phyloP scores from a whole-genome alignment of 2,113 vertebrate species.

The Syngnathus scovelli region DNA sequence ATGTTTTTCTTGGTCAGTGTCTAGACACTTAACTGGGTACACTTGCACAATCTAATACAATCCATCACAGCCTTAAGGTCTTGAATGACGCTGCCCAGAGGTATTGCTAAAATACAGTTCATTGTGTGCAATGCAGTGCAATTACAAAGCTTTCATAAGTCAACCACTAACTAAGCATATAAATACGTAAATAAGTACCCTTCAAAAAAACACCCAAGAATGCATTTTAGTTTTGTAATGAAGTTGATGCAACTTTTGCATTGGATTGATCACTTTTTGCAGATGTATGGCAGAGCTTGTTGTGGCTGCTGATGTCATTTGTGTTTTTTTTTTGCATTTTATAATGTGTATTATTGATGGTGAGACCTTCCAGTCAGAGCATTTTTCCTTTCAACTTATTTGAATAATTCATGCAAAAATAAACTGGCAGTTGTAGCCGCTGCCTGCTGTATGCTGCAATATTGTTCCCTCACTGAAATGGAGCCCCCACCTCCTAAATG shows the following conservation, averaged over 20 bases:
- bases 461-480: constrained; percentile 31
- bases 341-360: not conserved
- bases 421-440: constrained; percentile 29
- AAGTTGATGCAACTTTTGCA: too few relatives aligned
- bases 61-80: not conserved
- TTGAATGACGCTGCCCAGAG: too few relatives aligned
- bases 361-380: constrained; percentile 13
- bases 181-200: too few relatives aligned
- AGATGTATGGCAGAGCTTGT: not conserved
- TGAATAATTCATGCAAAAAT: constrained; percentile 36
- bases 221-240: too few relatives aligned
- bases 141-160: too few relatives aligned
- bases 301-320: not conserved
- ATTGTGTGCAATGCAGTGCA: too few relatives aligned
- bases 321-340: not conserved
- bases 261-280: not conserved
- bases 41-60: not conserved
- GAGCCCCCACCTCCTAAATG: not conserved
- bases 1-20: not conserved
- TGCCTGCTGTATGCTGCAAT: constrained; percentile 28
- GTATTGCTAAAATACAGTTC: too few relatives aligned
- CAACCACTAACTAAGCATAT: too few relatives aligned
- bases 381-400: constrained; percentile 29
- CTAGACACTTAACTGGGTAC: not conserved
- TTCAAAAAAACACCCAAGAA: too few relatives aligned